Conservation (phyloP, 2,113 vertebrate genomes). For the Phalacrocorax pelagicus region DNA sequence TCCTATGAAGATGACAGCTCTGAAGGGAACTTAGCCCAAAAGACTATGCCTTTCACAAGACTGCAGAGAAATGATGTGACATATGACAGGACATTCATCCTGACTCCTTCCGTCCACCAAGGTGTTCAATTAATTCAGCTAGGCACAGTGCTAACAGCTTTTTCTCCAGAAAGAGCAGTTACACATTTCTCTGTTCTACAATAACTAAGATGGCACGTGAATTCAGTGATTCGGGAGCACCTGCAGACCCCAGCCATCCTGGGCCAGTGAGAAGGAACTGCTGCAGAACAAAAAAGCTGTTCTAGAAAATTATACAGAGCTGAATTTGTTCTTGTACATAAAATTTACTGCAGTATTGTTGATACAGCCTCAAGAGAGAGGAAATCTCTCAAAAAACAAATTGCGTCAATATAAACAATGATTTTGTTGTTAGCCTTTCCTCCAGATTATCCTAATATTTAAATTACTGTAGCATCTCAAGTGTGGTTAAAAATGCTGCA, state of each 20-base stretch:
- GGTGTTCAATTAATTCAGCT: neutral
- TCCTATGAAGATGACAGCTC: neutral
- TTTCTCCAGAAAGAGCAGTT: neutral
- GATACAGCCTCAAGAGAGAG: neutral
- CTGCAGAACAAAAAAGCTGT: neutral
- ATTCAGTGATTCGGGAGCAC: fast-evolving
- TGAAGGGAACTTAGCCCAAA: neutral
- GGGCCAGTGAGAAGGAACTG: neutral
- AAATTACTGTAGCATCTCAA: neutral
- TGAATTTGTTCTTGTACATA: neutral
- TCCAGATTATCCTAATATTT: constrained; percentile 2
- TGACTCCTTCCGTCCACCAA: neutral
- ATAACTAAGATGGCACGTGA: neutral
- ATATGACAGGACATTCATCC: neutral
- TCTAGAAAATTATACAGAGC: neutral
- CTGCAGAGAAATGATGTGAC: neutral
- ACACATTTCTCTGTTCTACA: neutral
- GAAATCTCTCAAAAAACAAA: neutral
- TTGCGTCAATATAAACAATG: neutral
- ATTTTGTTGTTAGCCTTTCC: neutral
- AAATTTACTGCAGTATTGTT: neutral
- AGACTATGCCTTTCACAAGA: neutral
- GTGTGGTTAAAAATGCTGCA: neutral
- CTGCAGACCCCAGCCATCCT: neutral
- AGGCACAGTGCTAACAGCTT: neutral